Conservation (phyloP, 2,797 vertebrate genomes). For the Uromys caudimaculatus region DNA sequence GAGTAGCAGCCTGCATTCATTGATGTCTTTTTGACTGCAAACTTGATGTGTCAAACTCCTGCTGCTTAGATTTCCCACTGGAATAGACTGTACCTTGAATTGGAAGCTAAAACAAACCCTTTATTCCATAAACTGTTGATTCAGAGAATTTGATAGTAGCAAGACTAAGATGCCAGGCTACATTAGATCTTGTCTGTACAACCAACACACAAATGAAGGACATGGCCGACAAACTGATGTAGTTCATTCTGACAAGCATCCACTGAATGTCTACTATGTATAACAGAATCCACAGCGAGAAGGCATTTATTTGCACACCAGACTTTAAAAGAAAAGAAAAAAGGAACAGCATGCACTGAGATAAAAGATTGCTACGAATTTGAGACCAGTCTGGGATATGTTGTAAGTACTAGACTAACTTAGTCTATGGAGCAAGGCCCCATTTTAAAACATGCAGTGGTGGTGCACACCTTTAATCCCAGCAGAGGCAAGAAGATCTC, state of each 20-base stretch:
- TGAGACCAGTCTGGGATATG: background rate
- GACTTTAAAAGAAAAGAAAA: background rate
- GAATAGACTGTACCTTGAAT: background rate
- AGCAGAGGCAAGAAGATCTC: background rate
- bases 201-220: background rate
- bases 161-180: background rate
- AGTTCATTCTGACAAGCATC: conserved; percentile 5
- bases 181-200: background rate
- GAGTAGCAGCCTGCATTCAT: background rate
- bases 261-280: background rate
- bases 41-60: background rate
- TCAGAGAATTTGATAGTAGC: background rate
- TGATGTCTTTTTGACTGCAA: background rate
- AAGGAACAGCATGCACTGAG: background rate
- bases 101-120: background rate
- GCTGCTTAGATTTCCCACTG: background rate
- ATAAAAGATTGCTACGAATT: background rate
- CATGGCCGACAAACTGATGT: background rate
- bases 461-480: background rate
- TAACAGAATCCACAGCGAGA: background rate
- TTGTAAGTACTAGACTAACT: background rate
- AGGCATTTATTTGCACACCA: background rate
- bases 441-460: background rate
- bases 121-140: background rate
- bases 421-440: background rate